A percentile compares a stretch with the other conserved stretches of the same genome.
phyloP scores from a whole-genome alignment of 2,113 vertebrate genomes.

The Sander lucioperca region DNA sequence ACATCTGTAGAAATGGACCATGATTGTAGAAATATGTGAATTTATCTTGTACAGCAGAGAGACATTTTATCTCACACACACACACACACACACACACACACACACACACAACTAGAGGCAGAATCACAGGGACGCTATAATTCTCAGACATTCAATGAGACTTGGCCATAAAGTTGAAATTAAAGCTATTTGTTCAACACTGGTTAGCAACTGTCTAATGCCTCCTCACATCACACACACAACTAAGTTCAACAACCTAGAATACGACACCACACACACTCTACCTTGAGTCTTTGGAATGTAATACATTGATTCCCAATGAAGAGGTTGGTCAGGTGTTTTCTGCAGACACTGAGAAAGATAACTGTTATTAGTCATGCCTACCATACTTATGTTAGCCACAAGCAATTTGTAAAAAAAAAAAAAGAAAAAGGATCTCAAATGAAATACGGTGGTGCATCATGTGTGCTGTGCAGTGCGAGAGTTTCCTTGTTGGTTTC shows the following conservation, averaged over 20 bases:
- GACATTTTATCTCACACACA: slow-evolving; percentile 22
- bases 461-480: slow-evolving; percentile 12
- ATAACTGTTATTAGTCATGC: slow-evolving; percentile 39
- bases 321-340: slow-evolving; percentile 40
- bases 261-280: slow-evolving; percentile 26
- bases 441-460: slow-evolving; percentile 41
- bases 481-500: slow-evolving; percentile 45
- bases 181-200: slow-evolving; percentile 73
- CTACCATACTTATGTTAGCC: slow-evolving; percentile 22
- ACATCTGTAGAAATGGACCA: slow-evolving; percentile 41
- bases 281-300: slow-evolving; percentile 80
- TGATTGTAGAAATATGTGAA: slow-evolving; percentile 26
- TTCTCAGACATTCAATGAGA: slow-evolving; percentile 8
- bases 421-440: slow-evolving; percentile 2
- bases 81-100: no score
- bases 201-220: slow-evolving; percentile 38
- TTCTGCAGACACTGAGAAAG: slow-evolving; percentile 28
- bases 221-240: slow-evolving; percentile 37
- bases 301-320: slow-evolving; percentile 70
- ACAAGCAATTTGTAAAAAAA: slow-evolving; percentile 43
- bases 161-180: slow-evolving; percentile 59
- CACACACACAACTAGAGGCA: slow-evolving; percentile 16
- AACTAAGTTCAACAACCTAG: slow-evolving; percentile 38
- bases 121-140: slow-evolving; percentile 33
- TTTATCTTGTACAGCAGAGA: slow-evolving; percentile 56